These are phyloP conservation scores for Nomada flava DNA, from an alignment of 2,888 invertebrate genomes.

Conservation along the genomic window DNA sequence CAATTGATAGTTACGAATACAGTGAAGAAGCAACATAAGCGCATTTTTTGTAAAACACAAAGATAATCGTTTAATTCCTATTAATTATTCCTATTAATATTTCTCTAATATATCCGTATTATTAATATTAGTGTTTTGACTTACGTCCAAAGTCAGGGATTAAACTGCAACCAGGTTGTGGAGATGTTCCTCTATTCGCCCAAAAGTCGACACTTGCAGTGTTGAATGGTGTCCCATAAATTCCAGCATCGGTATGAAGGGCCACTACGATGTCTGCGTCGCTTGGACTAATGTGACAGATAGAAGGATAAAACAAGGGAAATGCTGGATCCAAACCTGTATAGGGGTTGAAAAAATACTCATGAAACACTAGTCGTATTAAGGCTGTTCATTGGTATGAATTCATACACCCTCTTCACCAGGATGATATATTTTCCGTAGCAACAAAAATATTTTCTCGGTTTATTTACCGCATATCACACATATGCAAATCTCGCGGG, in stretches of 20 bases:
- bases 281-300: conserved; percentile 66
- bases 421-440: too few species aligned
- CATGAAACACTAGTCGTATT: too few species aligned
- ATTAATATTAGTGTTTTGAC: conserved; percentile 8
- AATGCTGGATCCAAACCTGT: conserved; percentile 77
- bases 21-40: conserved; percentile 17
- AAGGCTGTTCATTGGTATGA: too few species aligned
- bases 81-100: conserved; percentile 22
- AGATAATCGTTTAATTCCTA: conserved; percentile 27
- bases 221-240: conserved; percentile 65
- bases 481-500: too few species aligned
- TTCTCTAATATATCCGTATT: conserved; percentile 38
- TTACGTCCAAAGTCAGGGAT: conserved; percentile 53
- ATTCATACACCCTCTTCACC: too few species aligned
- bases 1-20: background rate
- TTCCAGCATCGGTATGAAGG: conserved; percentile 76
- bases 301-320: conserved; percentile 72
- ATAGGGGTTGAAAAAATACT: too few species aligned
- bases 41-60: conserved; percentile 21
- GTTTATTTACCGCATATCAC: too few species aligned
- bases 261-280: conserved; percentile 73
- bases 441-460: too few species aligned
- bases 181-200: conserved; percentile 73
- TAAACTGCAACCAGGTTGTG: conserved; percentile 75
- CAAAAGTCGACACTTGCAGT: conserved; percentile 77